Conservation (phyloP, 2,888 invertebrate species). For the Ophioninae sp. region DNA sequence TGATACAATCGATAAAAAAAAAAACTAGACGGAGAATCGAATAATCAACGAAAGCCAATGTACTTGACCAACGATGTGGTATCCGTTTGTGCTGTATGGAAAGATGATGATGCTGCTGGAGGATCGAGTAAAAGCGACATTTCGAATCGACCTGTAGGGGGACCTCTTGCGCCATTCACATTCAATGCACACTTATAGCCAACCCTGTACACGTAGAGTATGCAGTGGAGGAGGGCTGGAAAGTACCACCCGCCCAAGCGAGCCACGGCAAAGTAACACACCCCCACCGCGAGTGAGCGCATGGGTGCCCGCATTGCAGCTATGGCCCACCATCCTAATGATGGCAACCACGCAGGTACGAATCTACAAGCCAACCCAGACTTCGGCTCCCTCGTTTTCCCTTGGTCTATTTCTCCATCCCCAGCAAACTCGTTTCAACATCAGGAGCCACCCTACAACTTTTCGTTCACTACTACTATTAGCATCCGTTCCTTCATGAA, state of each 20-base stretch:
- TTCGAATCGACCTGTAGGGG: slow-evolving; percentile 53
- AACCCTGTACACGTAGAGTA: slow-evolving; percentile 20
- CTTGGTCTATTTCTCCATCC: slow-evolving; percentile 39
- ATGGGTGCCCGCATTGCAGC: slow-evolving; percentile 79
- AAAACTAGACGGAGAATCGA: background rate
- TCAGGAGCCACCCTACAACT: slow-evolving; percentile 31
- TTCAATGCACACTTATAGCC: slow-evolving; percentile 48
- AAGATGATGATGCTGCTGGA: background rate
- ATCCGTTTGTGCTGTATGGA: background rate
- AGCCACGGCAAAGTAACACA: slow-evolving; percentile 54
- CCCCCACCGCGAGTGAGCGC: slow-evolving; percentile 69
- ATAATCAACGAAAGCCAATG: background rate
- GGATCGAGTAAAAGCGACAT: background rate
- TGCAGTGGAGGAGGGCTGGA: slow-evolving; percentile 22
- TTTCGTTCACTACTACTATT: slow-evolving; percentile 18
- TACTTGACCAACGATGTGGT: background rate
- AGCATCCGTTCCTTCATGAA: slow-evolving; percentile 48
- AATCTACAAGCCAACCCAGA: slow-evolving; percentile 68
- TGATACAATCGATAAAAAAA: slow-evolving; percentile 18
- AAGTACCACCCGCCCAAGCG: slow-evolving; percentile 44
- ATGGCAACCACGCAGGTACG: slow-evolving; percentile 78
- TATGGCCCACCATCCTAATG: slow-evolving; percentile 79
- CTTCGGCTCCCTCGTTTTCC: slow-evolving; percentile 46
- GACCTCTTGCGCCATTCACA: slow-evolving; percentile 30
- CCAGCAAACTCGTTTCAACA: background rate